A percentile compares a stretch with the other conserved stretches of the same genome.
These are phyloP conservation scores for Epizoanthus rinbou DNA, from an alignment of 92 coral and sea anemone genomes.

Conservation along the genomic window DNA sequence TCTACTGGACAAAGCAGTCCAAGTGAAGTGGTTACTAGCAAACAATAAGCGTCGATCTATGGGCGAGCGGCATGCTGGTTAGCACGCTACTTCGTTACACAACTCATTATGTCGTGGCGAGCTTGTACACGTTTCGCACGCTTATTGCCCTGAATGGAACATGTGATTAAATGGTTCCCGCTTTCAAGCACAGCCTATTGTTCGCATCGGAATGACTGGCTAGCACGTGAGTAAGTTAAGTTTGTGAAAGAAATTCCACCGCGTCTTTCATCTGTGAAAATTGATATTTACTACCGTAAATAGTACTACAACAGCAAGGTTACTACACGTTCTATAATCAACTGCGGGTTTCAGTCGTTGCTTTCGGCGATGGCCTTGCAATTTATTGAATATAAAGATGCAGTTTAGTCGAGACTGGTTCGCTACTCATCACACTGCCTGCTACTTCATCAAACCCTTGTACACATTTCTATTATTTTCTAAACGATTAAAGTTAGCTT, in stretches of 20 bases:
- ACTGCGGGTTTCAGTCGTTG: background rate
- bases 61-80: conserved; percentile 39
- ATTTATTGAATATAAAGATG: no score
- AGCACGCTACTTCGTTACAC: conserved; percentile 79
- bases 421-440: conserved; percentile 1
- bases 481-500: background rate
- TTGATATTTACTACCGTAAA: conserved; percentile 25
- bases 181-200: conserved; percentile 33
- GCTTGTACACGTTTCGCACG: conserved; percentile 79
- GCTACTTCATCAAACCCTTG: conserved; percentile 27
- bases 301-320: background rate
- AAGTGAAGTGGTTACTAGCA: conserved; percentile 20
- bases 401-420: background rate
- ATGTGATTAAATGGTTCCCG: conserved; percentile 34
- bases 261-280: conserved; percentile 19
- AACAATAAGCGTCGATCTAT: conserved; percentile 20
- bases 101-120: conserved; percentile 84
- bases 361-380: no score
- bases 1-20: conserved; percentile 45
- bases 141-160: conserved; percentile 25
- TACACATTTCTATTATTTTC: conserved; percentile 18
- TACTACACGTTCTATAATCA: background rate
- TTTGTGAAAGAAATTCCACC: conserved; percentile 43
- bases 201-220: conserved; percentile 47
- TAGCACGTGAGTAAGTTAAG: conserved; percentile 30